These are phyloP conservation scores for Rhinichthys osculus DNA, from an alignment of 2,797 vertebrate species.

Conservation along the genomic window DNA sequence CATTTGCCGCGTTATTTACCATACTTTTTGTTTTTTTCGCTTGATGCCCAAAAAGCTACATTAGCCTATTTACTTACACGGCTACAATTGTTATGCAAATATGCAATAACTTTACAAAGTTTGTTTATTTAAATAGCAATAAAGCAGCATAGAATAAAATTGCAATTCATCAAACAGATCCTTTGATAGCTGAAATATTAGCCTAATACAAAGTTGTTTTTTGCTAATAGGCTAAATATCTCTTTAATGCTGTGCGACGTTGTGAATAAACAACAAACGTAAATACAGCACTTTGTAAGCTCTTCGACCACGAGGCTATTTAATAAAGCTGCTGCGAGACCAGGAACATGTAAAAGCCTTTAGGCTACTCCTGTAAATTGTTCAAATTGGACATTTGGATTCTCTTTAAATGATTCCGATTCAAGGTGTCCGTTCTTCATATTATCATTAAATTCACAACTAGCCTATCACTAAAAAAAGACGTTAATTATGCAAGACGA, in stretches of 20 bases:
- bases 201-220: background rate
- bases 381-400: background rate
- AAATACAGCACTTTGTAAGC: background rate
- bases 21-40: slow-evolving; percentile 58
- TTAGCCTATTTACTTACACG: slow-evolving; percentile 62
- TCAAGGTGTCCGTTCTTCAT: background rate
- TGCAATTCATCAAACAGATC: background rate
- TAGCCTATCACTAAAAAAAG: background rate
- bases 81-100: slow-evolving; percentile 72
- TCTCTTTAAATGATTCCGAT: background rate
- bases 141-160: background rate
- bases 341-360: background rate
- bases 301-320: background rate
- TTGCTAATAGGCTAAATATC: background rate
- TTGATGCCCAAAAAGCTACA: slow-evolving; percentile 51
- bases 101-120: slow-evolving; percentile 69
- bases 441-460: background rate
- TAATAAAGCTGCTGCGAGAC: background rate
- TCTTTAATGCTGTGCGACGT: background rate
- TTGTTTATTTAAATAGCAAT: slow-evolving; percentile 45
- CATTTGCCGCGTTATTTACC: slow-evolving; percentile 66
- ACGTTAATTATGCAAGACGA: background rate
- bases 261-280: background rate
- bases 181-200: background rate
- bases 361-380: background rate